These are phyloP conservation scores for Synanceia verrucosa DNA, from an alignment of 2,797 vertebrate species.

Conservation along the genomic window DNA sequence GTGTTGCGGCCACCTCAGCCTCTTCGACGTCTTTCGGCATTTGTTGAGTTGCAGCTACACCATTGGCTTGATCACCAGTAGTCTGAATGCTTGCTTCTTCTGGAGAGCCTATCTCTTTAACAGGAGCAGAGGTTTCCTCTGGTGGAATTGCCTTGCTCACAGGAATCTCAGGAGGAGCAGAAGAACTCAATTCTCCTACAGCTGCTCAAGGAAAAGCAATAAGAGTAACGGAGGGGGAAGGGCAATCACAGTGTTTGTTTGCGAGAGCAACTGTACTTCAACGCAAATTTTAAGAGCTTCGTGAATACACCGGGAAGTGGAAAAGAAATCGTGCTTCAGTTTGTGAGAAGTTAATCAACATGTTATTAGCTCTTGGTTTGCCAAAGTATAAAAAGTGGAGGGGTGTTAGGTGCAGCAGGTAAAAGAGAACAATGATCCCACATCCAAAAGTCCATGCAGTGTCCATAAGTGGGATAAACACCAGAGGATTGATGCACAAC, in stretches of 20 bases:
- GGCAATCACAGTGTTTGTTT: conserved; percentile 51
- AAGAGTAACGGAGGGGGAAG: conserved; percentile 34
- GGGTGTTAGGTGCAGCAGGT: conserved; percentile 11
- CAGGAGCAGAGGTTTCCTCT: conserved; percentile 49
- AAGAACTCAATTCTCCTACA: conserved; percentile 59
- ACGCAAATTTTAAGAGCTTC: conserved; percentile 1
- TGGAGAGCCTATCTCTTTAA: conserved; percentile 25
- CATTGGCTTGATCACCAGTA: conserved; percentile 50
- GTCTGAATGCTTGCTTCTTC: conserved; percentile 38
- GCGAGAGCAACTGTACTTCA: conserved; percentile 25
- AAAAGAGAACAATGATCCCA: conserved; percentile 2
- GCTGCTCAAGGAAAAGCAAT: conserved; percentile 60
- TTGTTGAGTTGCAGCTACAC: conserved; percentile 44
- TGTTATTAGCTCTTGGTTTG: conserved; percentile 6
- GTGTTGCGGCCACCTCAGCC: background rate
- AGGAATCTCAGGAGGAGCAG: conserved; percentile 58
- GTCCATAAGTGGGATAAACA: conserved; percentile 31
- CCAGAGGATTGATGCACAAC: background rate
- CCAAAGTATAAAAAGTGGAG: background rate
- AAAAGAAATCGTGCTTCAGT: conserved; percentile 45
- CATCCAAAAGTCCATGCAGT: conserved; percentile 64
- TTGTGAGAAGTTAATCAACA: conserved; percentile 26
- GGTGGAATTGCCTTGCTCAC: conserved; percentile 49
- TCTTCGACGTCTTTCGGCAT: conserved; percentile 20
- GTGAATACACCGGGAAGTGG: conserved; percentile 9